phyloP scores from a whole-genome alignment of 2,113 vertebrate species.

The Chiloscyllium plagiosum region DNA sequence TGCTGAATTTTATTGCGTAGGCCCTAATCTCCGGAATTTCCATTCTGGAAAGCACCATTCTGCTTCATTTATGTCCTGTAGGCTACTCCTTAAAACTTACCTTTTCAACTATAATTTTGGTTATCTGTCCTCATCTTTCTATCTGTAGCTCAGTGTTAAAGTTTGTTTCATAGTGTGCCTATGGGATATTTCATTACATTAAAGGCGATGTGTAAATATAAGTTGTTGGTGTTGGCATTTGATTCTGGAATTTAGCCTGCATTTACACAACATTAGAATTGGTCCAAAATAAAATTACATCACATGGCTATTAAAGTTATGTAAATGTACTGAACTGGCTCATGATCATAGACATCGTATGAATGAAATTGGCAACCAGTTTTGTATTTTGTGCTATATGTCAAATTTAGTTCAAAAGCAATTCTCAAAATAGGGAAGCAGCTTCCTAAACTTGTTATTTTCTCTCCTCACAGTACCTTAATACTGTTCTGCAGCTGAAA shows the following conservation, averaged over 20 bases:
- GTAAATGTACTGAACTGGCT: background rate
- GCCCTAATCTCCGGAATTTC: background rate
- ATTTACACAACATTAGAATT: background rate
- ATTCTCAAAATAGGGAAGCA: background rate
- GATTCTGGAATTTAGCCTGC: background rate
- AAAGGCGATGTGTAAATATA: background rate
- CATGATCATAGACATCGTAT: background rate
- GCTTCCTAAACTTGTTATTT: constrained; percentile 46
- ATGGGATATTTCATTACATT: background rate
- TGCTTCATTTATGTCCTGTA: background rate
- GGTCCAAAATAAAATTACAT: background rate
- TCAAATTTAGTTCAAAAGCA: background rate
- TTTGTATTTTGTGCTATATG: background rate
- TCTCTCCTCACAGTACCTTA: constrained; percentile 43
- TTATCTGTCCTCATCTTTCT: background rate
- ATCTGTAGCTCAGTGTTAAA: background rate
- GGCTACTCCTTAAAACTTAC: background rate
- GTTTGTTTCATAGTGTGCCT: background rate
- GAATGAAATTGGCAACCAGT: background rate
- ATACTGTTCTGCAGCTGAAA: constrained; percentile 62
- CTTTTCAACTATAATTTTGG: background rate
- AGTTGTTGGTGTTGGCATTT: background rate
- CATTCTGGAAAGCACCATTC: background rate
- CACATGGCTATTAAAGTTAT: background rate
- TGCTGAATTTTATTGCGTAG: background rate